Base-by-base conservation (phyloP, 2,888 invertebrate species). In the Polietes domitor region DNA sequence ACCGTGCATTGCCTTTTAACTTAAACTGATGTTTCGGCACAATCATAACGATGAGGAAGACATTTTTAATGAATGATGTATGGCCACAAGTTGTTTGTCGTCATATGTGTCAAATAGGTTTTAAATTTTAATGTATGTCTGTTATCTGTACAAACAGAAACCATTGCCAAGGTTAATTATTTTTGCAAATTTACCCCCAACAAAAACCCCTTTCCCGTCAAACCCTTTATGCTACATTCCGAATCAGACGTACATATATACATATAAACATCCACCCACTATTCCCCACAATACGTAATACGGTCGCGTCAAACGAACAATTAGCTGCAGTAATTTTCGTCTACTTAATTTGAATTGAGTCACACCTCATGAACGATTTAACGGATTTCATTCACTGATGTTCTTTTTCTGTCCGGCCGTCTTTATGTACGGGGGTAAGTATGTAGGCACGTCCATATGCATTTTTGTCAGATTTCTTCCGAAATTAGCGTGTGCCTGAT, bases 281-380 rank as follows among this genome's bases (percentile, higher is more conserved):
- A 47, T 24, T 12, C 32, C 32, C 32, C 15, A 19, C 65, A 37
- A 17, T 32, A 3, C 37, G 9, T n/a, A 47, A n/a, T 12, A 47
- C 47, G 2, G 47, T 1, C 47, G n/a, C 24, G 21, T 53, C 26
- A 26, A 26, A 24, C 58, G 24, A 26, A 15, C 26, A 58, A 58
- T 58, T 58, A 58, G 26, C 26, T 58, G 26, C 58, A 24, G 55
- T 37, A 65, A 77, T 75, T 83, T 71, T n/a, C 58, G 63, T 77
- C 74, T 55, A 32, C 47, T 79, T 70, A 83, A 77, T 80, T 77
- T 41, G 74, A 80, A 77, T 68, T 63, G 43, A 74, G 75, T 80
- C 75, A 83, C 77, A 83, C 80, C 83, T 77, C 70, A 63, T 50
- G 72, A 50, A 78, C 19, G 6, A 68, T 65, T 77, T 80, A 74